phyloP scores from a whole-genome alignment of 2,113 vertebrate species.

The Strix uralensis region DNA sequence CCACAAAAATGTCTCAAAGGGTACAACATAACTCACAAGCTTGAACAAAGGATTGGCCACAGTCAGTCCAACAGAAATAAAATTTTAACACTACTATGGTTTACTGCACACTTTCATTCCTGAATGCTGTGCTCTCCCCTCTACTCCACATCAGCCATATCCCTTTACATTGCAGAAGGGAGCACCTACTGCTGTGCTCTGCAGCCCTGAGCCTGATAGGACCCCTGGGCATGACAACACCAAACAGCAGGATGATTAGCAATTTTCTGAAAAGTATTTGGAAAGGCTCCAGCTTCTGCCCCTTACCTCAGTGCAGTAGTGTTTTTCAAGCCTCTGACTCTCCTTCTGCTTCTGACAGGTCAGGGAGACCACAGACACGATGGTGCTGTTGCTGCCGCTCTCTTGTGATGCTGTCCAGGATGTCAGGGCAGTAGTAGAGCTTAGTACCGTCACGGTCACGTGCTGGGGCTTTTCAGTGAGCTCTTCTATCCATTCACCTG shows the following conservation, averaged over 20 bases:
- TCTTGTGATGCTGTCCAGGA: constrained; percentile 82
- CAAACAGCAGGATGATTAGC: not conserved
- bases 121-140: not conserved
- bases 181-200: not conserved
- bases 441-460: constrained; percentile 80
- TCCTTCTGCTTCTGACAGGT: constrained; percentile 90
- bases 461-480: constrained; percentile 85
- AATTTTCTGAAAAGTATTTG: not conserved
- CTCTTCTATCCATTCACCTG: constrained; percentile 87
- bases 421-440: constrained; percentile 84
- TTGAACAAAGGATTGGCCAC: not conserved
- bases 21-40: not conserved
- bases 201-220: not conserved
- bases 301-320: constrained; percentile 89
- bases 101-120: not conserved
- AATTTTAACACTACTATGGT: not conserved
- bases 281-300: accelerated
- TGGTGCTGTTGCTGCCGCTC: constrained; percentile 75
- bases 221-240: accelerated
- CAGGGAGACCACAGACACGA: constrained; percentile 89
- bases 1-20: not conserved
- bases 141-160: accelerated
- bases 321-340: constrained; percentile 90
- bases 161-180: not conserved
- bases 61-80: not conserved